These are phyloP conservation scores for Sebastes baramenuke DNA, from an alignment of 2,797 vertebrate genomes.

Conservation along the genomic window DNA sequence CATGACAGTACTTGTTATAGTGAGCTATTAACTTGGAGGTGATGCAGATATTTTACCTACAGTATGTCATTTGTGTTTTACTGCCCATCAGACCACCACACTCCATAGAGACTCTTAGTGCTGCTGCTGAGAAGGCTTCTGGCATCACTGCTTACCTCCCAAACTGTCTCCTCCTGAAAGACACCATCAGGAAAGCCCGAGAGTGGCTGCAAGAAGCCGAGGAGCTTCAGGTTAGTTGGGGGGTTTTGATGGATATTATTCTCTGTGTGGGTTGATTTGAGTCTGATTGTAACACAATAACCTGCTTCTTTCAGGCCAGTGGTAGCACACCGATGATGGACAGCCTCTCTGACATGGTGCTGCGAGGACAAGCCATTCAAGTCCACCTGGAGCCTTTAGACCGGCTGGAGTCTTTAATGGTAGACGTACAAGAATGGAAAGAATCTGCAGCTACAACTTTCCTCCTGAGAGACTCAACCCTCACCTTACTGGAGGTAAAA, in stretches of 20 bases:
- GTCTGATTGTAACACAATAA: neutral
- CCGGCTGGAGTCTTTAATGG: slow-evolving; percentile 87
- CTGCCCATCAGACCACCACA: slow-evolving; percentile 87
- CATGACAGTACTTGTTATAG: neutral
- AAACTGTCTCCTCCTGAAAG: slow-evolving; percentile 87
- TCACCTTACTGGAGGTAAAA: slow-evolving; percentile 89
- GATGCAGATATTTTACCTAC: slow-evolving; percentile 12
- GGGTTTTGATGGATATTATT: neutral
- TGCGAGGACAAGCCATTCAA: slow-evolving; percentile 88
- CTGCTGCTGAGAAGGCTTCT: slow-evolving; percentile 88
- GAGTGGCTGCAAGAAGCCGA: slow-evolving; percentile 95
- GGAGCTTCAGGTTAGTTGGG: slow-evolving; percentile 86
- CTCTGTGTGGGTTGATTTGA: neutral
- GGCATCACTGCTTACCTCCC: slow-evolving; percentile 91
- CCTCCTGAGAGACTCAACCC: slow-evolving; percentile 85
- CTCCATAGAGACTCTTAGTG: slow-evolving; percentile 86
- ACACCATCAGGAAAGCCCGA: slow-evolving; percentile 87
- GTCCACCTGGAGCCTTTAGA: slow-evolving; percentile 91
- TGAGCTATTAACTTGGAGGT: neutral
- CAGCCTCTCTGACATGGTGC: slow-evolving; percentile 87
- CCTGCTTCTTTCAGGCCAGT: slow-evolving; percentile 76
- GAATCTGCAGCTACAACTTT: slow-evolving; percentile 89
- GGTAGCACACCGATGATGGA: slow-evolving; percentile 85
- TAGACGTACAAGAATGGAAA: slow-evolving; percentile 92
- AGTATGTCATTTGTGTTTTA: slow-evolving; percentile 18